Base-by-base conservation (phyloP, 1,140 invertebrate genomes). In the Magallana ariakensis region DNA sequence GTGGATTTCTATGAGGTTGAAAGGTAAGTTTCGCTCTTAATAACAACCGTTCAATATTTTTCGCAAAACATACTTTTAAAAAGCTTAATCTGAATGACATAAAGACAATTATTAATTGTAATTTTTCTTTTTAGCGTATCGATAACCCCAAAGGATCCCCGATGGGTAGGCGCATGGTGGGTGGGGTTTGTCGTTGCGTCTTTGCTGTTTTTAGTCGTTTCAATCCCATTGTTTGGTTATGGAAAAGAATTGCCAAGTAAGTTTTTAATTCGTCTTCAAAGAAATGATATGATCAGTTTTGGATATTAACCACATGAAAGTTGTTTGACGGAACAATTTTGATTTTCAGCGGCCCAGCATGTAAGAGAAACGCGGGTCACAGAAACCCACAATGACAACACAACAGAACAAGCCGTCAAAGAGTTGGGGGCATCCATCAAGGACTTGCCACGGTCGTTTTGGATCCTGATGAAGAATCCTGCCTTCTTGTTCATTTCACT, bases 111-210 rank as follows among this genome's bases (percentile, higher is more conserved):
- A 46, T 3, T 46, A 26, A 60, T 62, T 66, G 58, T 62, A 94
- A 90, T 57, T 96, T 97, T 16, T 96, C 95, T 95, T 95, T 56
- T 96, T 96, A 16, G 97, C 96, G 16, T 92, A 97, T 81, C 94
- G 97, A 81, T 96, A 97, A 95, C 97, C 96, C 83, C 97, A 9
- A 95, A 96, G 26, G 97, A 96, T 92, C 97, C 97, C 33, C 96
- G 97, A 80, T 98, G 97, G 97, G 97, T 99, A 22, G 98, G 98
- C 26, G 97, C 98, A 96, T 99, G 98, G 98, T 99, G 98, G 98
- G 97, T 98, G 22, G 98, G 98, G 16, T 98, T 98, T 93, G 93
- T 98, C 3, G 95, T 98, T 0, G 97, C 97, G 86, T 97, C 97
- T 1, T 92, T 97, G 13, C 95, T 98, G 0, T 96, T 98, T 1